These are phyloP conservation scores for Aegotheles bennettii DNA, from an alignment of 2,113 vertebrate genomes.

Conservation along the genomic window DNA sequence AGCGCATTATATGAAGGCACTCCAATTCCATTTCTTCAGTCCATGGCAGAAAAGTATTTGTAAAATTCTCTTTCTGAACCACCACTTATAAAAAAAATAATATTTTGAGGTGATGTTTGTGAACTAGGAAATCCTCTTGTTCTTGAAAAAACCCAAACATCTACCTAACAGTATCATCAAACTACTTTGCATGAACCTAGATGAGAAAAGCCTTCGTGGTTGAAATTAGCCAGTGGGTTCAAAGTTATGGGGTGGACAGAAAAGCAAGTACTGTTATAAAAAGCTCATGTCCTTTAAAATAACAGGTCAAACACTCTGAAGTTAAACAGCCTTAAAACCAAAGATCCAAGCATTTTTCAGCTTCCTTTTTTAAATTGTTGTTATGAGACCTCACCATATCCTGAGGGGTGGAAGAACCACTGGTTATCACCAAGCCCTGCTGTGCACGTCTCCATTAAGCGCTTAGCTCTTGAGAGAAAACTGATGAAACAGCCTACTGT, in stretches of 20 bases:
- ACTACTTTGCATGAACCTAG: background rate
- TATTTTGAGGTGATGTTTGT: background rate
- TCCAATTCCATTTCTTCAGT: background rate
- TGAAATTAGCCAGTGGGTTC: background rate
- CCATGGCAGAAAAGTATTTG: background rate
- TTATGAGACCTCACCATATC: background rate
- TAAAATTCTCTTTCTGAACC: background rate
- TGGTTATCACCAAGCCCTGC: background rate
- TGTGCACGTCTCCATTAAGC: background rate
- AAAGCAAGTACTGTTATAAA: background rate
- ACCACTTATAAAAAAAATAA: background rate
- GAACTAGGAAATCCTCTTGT: background rate
- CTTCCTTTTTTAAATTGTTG: background rate
- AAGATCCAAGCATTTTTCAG: background rate
- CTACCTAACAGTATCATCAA: background rate
- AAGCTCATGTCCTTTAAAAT: background rate
- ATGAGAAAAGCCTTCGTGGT: background rate
- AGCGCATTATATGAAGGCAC: background rate
- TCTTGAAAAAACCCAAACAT: background rate
- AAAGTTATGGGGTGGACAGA: background rate
- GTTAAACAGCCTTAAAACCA: background rate
- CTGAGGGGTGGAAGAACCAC: background rate
- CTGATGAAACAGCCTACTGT: background rate
- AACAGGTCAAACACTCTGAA: background rate
- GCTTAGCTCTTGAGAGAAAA: background rate